Base-by-base conservation (phyloP, 2,113 vertebrate species). In the Ceuthmochares aereus region DNA sequence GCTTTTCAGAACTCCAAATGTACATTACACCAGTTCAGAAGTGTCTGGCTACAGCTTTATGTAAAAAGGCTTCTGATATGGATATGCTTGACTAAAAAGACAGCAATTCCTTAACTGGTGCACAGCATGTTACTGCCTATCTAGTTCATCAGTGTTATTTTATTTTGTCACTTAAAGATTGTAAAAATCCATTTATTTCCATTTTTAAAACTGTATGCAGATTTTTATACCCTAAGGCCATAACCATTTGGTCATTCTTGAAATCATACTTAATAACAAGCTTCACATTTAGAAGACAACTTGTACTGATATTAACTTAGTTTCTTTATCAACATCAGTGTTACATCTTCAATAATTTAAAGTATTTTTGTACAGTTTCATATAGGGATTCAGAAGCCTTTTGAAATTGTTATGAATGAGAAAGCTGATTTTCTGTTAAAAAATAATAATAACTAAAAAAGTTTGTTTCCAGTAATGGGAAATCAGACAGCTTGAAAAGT, bases 1-100 rank as follows among this genome's bases (percentile, higher is more conserved):
- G 7, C 9, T 59, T 80, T 22, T 68, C 54, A 37, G 7, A 73
- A 14, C 34, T 52, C 25, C 4, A 45, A 55, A 51, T 8, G 7
- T 56, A 26, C 6, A 8, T 14, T 54, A 17, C 5, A 36, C 4
- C 1, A 3, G 0, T 43, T 69, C 9, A 60, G 45, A 87, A 84
- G 29, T 30, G 30, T 36, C 21, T 3, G 3, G 29, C 27, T 86
- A 23, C n/a, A 58, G 4, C 5, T 84, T 87, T 23, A 5, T 70
- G 55, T 5, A 69, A 23, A 70, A 63, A 2, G 9, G 4, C 2
- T 87, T 81, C 23, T 84, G 59, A 25, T 0, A 2, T 32, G 29
- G 32, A 19, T 54, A 40, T 25, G 4, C 22, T 54, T 84, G 22
- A 27, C 37, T 78, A 7, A 84, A 89, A 58, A 0, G 3, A 18